phyloP scores from a whole-genome alignment of 2,888 invertebrate genomes.

The Drosophila merina region DNA sequence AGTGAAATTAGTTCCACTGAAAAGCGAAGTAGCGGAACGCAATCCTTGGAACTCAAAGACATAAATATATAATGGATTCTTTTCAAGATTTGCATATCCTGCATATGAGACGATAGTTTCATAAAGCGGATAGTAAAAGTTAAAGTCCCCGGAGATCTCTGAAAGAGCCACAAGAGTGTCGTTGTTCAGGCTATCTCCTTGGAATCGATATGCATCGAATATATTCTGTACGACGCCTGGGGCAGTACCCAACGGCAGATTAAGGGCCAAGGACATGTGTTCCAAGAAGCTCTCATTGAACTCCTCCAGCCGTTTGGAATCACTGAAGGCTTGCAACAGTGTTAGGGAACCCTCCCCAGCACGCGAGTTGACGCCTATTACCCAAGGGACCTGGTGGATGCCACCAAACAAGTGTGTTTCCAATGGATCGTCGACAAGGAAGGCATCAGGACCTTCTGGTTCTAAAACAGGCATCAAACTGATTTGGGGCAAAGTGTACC shows the following conservation, averaged over 20 bases:
- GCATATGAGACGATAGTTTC: constrained; percentile 59
- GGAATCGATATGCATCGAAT: constrained; percentile 49
- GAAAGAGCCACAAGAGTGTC: constrained; percentile 56
- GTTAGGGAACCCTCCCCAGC: constrained; percentile 84
- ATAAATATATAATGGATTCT: constrained; percentile 83
- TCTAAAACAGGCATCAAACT: constrained; percentile 84
- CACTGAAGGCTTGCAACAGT: constrained; percentile 61
- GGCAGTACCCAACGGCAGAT: constrained; percentile 32
- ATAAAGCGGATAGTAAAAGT: constrained; percentile 83
- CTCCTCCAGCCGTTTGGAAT: constrained; percentile 48
- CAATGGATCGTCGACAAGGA: constrained; percentile 83
- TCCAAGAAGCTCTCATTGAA: constrained; percentile 73
- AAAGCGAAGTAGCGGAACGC: constrained; percentile 80
- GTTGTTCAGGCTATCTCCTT: constrained; percentile 54
- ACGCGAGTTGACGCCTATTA: constrained; percentile 82
- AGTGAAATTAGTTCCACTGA: constrained; percentile 16
- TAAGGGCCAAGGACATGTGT: constrained; percentile 52
- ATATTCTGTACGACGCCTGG: constrained; percentile 29
- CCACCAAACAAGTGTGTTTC: constrained; percentile 79
- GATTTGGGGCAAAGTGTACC: constrained; percentile 83
- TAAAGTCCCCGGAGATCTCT: constrained; percentile 83
- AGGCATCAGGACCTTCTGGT: constrained; percentile 76
- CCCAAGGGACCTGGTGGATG: constrained; percentile 83
- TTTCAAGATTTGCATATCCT: constrained; percentile 42
- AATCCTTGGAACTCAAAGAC: constrained; percentile 84